A percentile compares a stretch with the other conserved stretches of the same genome.
Conservation (phyloP, 1,140 invertebrate species). For the Nephila pilipes region DNA sequence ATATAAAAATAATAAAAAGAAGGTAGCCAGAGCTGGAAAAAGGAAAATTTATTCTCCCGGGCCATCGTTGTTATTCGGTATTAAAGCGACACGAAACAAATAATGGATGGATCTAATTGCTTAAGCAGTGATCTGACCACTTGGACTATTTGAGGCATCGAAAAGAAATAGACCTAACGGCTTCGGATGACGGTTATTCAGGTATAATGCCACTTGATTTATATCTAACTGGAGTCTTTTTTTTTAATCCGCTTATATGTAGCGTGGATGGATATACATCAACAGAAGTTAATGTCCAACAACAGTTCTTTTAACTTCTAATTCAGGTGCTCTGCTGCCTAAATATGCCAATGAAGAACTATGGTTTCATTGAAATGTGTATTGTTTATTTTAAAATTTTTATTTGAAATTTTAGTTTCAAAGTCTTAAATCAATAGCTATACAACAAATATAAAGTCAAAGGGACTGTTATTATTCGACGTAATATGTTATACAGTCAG, state of each 20-base stretch:
- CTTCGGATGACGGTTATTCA: slow-evolving; percentile 52
- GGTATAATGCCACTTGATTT: slow-evolving; percentile 71
- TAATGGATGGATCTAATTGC: slow-evolving; percentile 73
- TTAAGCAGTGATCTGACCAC: slow-evolving; percentile 75
- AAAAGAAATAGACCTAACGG: slow-evolving; percentile 63
- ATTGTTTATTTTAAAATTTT: not conserved
- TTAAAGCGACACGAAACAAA: slow-evolving; percentile 76
- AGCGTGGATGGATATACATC: not conserved
- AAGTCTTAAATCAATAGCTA: too few species aligned
- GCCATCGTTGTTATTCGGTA: slow-evolving; percentile 69
- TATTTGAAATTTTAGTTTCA: too few species aligned
- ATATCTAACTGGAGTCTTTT: slow-evolving; percentile 34
- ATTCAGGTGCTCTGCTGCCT: not conserved
- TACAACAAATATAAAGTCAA: too few species aligned
- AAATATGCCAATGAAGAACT: not conserved
- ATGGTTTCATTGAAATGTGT: not conserved
- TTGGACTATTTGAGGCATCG: slow-evolving; percentile 45
- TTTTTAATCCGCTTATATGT: not conserved
- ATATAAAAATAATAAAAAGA: slow-evolving; percentile 15
- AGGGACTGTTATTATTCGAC: too few species aligned
- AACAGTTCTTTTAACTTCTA: not conserved
- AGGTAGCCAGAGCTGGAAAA: not conserved
- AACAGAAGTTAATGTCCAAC: not conserved
- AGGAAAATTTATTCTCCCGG: slow-evolving; percentile 65
- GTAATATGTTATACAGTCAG: too few species aligned